phyloP scores from a whole-genome alignment of 2,888 invertebrate species.

The Troglohyphantes excavatus region DNA sequence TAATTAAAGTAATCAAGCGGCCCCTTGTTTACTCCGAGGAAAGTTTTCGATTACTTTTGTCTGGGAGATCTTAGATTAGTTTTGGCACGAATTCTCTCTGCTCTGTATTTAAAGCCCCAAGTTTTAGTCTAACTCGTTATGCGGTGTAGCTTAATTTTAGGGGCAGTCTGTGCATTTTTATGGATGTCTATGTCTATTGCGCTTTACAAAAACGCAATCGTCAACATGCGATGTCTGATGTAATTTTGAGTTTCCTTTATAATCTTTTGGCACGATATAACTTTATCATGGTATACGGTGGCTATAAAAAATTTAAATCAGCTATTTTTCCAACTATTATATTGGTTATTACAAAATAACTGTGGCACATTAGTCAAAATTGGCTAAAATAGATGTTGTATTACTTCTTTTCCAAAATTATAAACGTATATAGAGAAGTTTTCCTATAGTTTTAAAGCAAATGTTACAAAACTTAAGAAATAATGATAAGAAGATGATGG shows the following conservation, averaged over 20 bases:
- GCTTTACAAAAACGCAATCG: background rate
- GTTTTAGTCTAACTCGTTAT: constrained; percentile 10
- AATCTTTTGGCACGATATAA: background rate
- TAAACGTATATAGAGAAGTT: too few species aligned
- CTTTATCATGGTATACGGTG: too few species aligned
- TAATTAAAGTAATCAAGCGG: constrained; percentile 70
- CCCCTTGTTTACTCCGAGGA: constrained; percentile 45
- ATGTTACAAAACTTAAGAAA: too few species aligned
- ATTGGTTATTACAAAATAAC: too few species aligned
- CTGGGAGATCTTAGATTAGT: constrained; percentile 33
- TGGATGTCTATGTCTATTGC: background rate
- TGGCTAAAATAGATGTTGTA: too few species aligned
- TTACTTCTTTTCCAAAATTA: too few species aligned
- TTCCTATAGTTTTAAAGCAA: too few species aligned
- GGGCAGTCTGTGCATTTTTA: background rate
- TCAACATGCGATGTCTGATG: background rate
- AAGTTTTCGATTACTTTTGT: constrained; percentile 36
- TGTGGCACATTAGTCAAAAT: too few species aligned
- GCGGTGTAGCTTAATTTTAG: background rate
- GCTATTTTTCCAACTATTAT: too few species aligned
- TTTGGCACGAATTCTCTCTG: constrained; percentile 43
- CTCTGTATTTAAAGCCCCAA: background rate
- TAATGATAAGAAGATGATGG: too few species aligned
- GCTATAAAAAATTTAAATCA: too few species aligned
- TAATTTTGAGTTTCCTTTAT: too few species aligned